These are phyloP conservation scores for Geophilus truncorum DNA, from an alignment of 2,888 invertebrate species.

Conservation along the genomic window DNA sequence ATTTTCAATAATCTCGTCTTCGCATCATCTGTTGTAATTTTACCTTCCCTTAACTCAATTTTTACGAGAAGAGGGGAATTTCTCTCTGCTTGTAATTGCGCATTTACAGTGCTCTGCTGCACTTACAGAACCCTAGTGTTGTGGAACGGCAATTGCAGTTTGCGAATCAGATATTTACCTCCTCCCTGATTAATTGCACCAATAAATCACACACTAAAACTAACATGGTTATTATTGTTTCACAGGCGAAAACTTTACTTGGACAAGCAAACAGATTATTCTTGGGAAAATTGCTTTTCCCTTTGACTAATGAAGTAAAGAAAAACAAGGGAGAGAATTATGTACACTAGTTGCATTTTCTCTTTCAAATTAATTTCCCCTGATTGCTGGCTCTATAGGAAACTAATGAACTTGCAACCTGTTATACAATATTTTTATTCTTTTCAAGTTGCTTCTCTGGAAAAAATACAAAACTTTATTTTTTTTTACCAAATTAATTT, in stretches of 20 bases:
- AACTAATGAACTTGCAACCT: neutral
- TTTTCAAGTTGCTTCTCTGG: too few relatives aligned
- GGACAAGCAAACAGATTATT: neutral
- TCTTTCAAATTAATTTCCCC: neutral
- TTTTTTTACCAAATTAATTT: neutral
- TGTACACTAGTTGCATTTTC: slow-evolving; percentile 14
- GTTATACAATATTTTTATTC: neutral
- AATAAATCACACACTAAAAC: neutral
- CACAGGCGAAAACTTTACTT: neutral
- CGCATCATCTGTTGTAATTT: neutral
- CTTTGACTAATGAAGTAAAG: neutral
- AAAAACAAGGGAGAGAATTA: neutral
- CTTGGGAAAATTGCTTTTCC: slow-evolving; percentile 1
- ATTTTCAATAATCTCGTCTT: neutral
- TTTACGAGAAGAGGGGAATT: neutral
- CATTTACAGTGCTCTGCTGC: neutral
- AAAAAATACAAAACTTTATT: neutral
- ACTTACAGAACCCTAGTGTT: neutral
- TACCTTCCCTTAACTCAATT: neutral
- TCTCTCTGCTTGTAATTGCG: neutral
- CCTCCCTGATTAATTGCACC: slow-evolving; percentile 7
- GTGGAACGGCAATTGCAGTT: neutral
- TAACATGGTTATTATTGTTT: slow-evolving; percentile 1
- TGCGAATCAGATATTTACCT: neutral
- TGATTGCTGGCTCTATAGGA: neutral